phyloP scores from a whole-genome alignment of 2,797 vertebrate species.

The Mycteria americana region DNA sequence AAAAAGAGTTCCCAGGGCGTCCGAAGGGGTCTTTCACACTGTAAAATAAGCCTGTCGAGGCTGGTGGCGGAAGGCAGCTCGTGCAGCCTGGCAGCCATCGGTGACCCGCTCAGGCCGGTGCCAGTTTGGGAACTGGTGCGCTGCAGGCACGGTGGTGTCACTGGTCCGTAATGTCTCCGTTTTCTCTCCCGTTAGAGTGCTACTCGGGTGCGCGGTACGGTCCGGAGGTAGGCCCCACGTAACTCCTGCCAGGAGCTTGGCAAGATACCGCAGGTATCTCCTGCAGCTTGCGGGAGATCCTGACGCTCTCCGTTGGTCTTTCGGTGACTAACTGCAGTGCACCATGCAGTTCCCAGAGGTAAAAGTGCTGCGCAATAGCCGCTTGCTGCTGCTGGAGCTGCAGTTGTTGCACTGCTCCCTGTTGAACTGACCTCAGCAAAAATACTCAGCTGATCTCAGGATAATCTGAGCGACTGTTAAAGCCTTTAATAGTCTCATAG shows the following conservation, averaged over 20 bases:
- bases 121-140: rapidly evolving
- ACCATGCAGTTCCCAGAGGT: rapidly evolving
- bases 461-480: rapidly evolving
- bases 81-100: not conserved
- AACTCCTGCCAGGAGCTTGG: rapidly evolving
- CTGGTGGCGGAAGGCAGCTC: rapidly evolving
- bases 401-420: not conserved
- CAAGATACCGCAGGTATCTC: rapidly evolving
- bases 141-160: rapidly evolving
- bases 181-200: rapidly evolving
- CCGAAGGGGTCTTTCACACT: rapidly evolving
- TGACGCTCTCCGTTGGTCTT: rapidly evolving
- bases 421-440: rapidly evolving
- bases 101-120: not conserved
- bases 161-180: rapidly evolving
- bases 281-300: rapidly evolving
- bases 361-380: rapidly evolving
- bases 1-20: rapidly evolving
- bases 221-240: rapidly evolving
- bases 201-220: rapidly evolving
- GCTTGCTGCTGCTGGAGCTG: too few species aligned
- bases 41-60: rapidly evolving
- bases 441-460: rapidly evolving
- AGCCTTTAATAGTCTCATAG: not conserved
- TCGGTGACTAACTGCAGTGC: rapidly evolving